Base-by-base conservation (phyloP, 2,888 invertebrate species). In the Oscheius myriophilus region DNA sequence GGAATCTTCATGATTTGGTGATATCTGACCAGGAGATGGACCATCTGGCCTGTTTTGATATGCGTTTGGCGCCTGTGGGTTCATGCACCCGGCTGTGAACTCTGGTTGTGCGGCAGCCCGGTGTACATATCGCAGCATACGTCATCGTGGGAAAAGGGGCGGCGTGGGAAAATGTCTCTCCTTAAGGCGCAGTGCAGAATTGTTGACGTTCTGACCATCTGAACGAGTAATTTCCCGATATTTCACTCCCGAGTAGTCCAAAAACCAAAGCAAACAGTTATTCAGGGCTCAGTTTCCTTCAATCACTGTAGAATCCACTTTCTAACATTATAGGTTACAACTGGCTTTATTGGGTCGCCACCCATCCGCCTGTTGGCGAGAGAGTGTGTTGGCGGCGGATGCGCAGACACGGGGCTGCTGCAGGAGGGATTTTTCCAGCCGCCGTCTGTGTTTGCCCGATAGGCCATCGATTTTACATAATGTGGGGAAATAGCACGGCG, bases 381-480 rank as follows among this genome's bases (percentile, higher is more conserved):
- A 63, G 53, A 42, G n/a, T 43, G 52, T n/a, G 16, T 14, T 26
- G 2, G 23, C 16, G 33, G 49, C n/a, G 39, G 63, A 63, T 51
- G 41, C 53, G 63, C 63, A 52, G 52, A 14, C 18, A 12, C 41
- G 33, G 21, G 21, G 46, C n/a, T 25, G 53, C 18, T 18, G 14
- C n/a, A 18, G 49, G 62, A 25, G 61, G 42, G 46, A 67, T 52
- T 41, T 43, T 45, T 67, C 42, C 61, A 39, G 25, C 41, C 1
- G 52, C 51, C 49, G 67, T 45, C 57, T 57, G 57, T 67, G 43
- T 45, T 45, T 62, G 63, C 63, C 59, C 67, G 53, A 51, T 67
- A 67, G 67, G 61, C 61, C 67, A 67, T 67, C 67, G 67, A 67
- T 67, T 67, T 61, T 25, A 23, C 21, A 52, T 39, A 42, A 53